Evolutionary conservation across 1,140 invertebrate genomes (phyloP).

Genomic region (Chrysomallon squamiferum): DNA sequence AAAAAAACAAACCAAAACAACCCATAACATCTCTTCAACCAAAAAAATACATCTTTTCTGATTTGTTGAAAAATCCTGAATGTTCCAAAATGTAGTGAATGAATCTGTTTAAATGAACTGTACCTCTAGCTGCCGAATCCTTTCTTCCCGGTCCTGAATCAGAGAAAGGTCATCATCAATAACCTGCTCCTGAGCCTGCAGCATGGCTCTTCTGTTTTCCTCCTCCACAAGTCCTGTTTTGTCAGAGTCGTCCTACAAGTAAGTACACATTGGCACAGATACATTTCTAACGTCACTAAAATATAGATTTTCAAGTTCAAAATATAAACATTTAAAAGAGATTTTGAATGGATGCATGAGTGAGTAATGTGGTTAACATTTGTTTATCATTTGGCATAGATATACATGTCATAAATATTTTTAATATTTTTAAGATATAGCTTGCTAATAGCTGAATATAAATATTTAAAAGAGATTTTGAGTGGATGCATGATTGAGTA

Average conservation of each 20-base stretch:
- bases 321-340: too few species aligned
- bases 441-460: background rate
- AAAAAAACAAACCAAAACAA: too few species aligned
- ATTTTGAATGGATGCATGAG: too few species aligned
- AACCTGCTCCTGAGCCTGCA: constrained; percentile 66
- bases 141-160: constrained; percentile 87
- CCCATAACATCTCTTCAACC: too few species aligned
- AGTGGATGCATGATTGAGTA: background rate
- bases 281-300: too few species aligned
- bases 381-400: background rate
- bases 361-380: background rate
- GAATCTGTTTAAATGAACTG: too few species aligned
- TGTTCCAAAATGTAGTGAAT: too few species aligned
- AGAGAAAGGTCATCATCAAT: constrained; percentile 83
- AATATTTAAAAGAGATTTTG: background rate
- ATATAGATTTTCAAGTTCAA: background rate
- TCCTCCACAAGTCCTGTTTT: constrained; percentile 44
- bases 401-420: background rate
- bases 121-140: constrained; percentile 88
- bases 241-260: constrained; percentile 54
- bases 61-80: too few species aligned
- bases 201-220: constrained; percentile 51
- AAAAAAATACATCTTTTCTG: too few species aligned
- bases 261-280: background rate
- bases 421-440: background rate